These are phyloP conservation scores for Psophia crepitans DNA, from an alignment of 2,113 vertebrate species.

Conservation along the genomic window DNA sequence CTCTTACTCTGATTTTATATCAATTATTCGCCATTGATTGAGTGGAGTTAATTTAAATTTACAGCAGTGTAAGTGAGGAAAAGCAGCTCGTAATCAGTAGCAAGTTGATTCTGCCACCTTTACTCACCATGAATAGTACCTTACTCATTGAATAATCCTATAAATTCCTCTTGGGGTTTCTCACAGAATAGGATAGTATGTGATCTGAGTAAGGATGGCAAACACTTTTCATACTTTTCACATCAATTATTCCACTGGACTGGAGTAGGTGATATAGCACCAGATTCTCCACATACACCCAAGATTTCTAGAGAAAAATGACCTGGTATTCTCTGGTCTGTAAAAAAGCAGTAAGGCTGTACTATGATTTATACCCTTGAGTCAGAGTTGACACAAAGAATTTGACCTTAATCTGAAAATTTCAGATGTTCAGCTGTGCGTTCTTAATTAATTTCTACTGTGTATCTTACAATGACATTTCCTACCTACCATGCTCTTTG, in stretches of 20 bases:
- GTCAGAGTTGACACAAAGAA: background rate
- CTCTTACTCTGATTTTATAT: slow-evolving; percentile 67
- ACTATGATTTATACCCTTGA: background rate
- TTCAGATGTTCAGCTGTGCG: background rate
- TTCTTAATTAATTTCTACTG: background rate
- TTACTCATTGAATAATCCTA: slow-evolving; percentile 54
- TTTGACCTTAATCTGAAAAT: background rate
- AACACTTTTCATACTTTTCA: slow-evolving; percentile 24
- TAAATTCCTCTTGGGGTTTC: slow-evolving; percentile 39
- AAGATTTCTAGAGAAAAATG: slow-evolving; percentile 1
- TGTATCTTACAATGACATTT: background rate
- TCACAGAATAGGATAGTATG: slow-evolving; percentile 29
- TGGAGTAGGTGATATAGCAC: background rate
- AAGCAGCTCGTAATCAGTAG: slow-evolving; percentile 43
- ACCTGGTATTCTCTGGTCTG: background rate
- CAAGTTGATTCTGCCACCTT: slow-evolving; percentile 61
- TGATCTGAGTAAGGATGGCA: slow-evolving; percentile 49
- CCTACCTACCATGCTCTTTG: background rate
- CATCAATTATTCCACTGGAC: background rate
- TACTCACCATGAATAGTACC: slow-evolving; percentile 60
- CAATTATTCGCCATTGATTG: slow-evolving; percentile 61
- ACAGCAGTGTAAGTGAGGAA: slow-evolving; percentile 58
- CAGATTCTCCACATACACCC: background rate
- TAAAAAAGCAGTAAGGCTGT: background rate
- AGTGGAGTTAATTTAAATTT: slow-evolving; percentile 68